Evolutionary conservation across 2,888 invertebrate species (phyloP).

Genomic region (Acronicta alni): DNA sequence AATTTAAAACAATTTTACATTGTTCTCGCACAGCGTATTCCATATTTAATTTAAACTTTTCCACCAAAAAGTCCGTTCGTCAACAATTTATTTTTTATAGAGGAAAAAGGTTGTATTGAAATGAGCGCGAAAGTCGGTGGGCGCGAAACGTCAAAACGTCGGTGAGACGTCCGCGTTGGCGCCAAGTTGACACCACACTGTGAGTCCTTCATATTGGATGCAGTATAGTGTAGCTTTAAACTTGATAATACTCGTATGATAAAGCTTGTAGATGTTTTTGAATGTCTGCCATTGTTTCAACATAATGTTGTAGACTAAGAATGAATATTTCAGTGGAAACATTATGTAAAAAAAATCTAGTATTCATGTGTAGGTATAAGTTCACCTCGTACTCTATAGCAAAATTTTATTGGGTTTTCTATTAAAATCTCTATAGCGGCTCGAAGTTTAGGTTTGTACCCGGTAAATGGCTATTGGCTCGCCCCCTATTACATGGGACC

Average conservation of each 20-base stretch:
- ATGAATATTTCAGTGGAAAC: too few relatives aligned
- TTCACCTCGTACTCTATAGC: too few relatives aligned
- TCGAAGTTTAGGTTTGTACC: too few relatives aligned
- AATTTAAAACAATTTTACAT: slow-evolving; percentile 46
- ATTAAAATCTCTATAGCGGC: too few relatives aligned
- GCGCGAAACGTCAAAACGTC: slow-evolving; percentile 61
- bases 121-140: slow-evolving; percentile 53
- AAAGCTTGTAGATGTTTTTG: slow-evolving; percentile 15
- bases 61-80: slow-evolving; percentile 38
- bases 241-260: slow-evolving; percentile 28
- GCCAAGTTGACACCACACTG: slow-evolving; percentile 69
- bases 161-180: slow-evolving; percentile 63
- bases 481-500: too few relatives aligned
- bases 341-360: too few relatives aligned
- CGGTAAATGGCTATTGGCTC: too few relatives aligned
- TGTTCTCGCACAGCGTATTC: slow-evolving; percentile 29
- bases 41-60: slow-evolving; percentile 50
- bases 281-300: slow-evolving; percentile 19
- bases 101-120: slow-evolving; percentile 33
- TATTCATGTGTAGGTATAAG: too few relatives aligned
- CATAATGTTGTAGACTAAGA: slow-evolving; percentile 6
- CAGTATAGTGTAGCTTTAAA: slow-evolving; percentile 40
- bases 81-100: slow-evolving; percentile 32
- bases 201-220: slow-evolving; percentile 52
- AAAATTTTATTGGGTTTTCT: too few relatives aligned